Evolutionary conservation across 1,140 invertebrate genomes (phyloP), one percentile per base, ranked within the genome.

Genomic region (Macrotrachela quadricornifera): DNA sequence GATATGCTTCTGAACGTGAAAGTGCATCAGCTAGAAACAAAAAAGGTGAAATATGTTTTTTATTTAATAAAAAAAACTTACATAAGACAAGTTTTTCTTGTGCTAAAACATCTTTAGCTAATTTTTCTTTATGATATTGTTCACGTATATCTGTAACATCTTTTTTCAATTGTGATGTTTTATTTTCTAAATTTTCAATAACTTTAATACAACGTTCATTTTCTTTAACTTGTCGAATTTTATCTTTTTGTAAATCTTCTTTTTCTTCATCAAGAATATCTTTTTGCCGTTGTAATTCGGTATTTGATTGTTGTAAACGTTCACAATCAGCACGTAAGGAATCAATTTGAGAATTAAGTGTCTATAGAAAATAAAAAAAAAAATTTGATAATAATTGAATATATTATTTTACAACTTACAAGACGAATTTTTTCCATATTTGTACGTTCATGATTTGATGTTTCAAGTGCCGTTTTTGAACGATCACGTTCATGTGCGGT

Each of bases 201-300:
- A 65, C 62, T 53, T 60, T 47, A 18, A 49, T 30, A 42, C 66
- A 66, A 66, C 67, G 62, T 48, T 71, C 66, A 53, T 69, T 69
- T 54, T 71, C 68, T 58, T 69, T 71, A 38, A 67, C 57, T 58
- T 66, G 64, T 16, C 67, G 56, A 12, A 66, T 62, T 47, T 65
- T 67, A 55, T 71, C 68, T 54, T 67, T 68, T 14, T 41, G 57
- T 6, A 67, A 58, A 47, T 69, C 68, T 17, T 67, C 65, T 50
- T 65, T 66, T 58, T 71, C 66, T 6, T 64, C 58, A 55, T 51
- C 45, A 6, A 70, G 62, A 54, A 62, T 64, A 55, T 66, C 62
- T 47, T 62, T 63, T 58, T 70, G 66, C 1, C 21, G 10, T 38
- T 15, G 15, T 36, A 38, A 16, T 41, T 42, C 46, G 42, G 63